A percentile compares a stretch with the other conserved stretches of the same genome.
Evolutionary conservation across 2,888 invertebrate species (phyloP).

Genomic region (Ditula angustiorana): DNA sequence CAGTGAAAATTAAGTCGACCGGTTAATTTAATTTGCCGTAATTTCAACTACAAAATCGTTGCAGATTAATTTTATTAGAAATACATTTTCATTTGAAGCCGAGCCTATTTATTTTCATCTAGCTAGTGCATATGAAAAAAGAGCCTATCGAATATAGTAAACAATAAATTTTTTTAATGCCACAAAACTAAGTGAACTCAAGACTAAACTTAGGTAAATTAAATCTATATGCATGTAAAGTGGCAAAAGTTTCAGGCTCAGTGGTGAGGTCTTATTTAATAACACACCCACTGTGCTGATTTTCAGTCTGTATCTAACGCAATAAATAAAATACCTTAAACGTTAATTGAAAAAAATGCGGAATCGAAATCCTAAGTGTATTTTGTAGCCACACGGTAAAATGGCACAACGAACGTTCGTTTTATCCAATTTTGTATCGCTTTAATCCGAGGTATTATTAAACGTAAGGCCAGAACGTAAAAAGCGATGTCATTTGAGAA

Average conservation of each 20-base stretch:
- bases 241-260: no score
- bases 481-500: slow-evolving; percentile 38
- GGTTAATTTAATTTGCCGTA: not conserved
- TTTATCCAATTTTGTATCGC: slow-evolving; percentile 37
- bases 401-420: slow-evolving; percentile 19
- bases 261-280: no score
- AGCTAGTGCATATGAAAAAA: no score
- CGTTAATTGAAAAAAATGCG: slow-evolving; percentile 2
- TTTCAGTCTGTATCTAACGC: not conserved
- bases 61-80: no score
- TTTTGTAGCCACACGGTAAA: slow-evolving; percentile 12
- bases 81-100: no score
- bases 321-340: not conserved
- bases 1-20: not conserved
- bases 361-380: slow-evolving; percentile 21
- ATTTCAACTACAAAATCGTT: not conserved
- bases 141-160: no score
- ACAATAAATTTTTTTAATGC: not conserved
- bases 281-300: not conserved
- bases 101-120: not conserved
- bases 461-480: slow-evolving; percentile 27
- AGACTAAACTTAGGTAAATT: no score
- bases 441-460: slow-evolving; percentile 35
- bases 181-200: no score
- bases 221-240: no score